Evolutionary conservation across 1,140 invertebrate genomes (phyloP).

Genomic region (Tetramorium simillimum): DNA sequence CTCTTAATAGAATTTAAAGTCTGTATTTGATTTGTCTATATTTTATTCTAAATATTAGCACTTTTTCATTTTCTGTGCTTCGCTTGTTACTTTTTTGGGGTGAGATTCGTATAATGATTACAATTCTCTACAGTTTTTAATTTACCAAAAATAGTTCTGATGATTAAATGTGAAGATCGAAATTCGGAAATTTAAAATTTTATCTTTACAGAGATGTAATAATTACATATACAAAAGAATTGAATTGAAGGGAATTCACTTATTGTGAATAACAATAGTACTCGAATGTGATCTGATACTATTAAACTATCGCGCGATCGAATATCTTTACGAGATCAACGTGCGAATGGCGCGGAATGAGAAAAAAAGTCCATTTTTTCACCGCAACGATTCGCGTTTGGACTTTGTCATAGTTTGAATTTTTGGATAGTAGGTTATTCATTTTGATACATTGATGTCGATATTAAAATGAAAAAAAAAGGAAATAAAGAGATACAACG

Average conservation of each 20-base stretch:
- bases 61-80: neutral
- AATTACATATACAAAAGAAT: neutral
- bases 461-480: neutral
- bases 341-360: neutral
- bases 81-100: neutral
- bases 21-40: neutral
- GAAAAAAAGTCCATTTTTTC: conserved; percentile 2
- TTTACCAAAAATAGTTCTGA: neutral
- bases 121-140: neutral
- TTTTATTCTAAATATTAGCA: neutral
- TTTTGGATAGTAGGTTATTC: neutral
- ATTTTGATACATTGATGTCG: neutral
- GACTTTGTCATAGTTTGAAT: neutral
- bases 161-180: neutral
- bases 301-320: conserved; percentile 2
- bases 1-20: conserved; percentile 1
- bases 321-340: neutral
- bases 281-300: neutral
- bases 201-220: neutral
- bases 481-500: neutral
- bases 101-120: neutral
- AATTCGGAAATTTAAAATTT: neutral
- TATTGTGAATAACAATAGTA: neutral
- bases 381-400: conserved; percentile 2
- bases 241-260: neutral